Evolutionary conservation across 2,113 vertebrate species (phyloP).

Genomic region (Tonatia bakeri): DNA sequence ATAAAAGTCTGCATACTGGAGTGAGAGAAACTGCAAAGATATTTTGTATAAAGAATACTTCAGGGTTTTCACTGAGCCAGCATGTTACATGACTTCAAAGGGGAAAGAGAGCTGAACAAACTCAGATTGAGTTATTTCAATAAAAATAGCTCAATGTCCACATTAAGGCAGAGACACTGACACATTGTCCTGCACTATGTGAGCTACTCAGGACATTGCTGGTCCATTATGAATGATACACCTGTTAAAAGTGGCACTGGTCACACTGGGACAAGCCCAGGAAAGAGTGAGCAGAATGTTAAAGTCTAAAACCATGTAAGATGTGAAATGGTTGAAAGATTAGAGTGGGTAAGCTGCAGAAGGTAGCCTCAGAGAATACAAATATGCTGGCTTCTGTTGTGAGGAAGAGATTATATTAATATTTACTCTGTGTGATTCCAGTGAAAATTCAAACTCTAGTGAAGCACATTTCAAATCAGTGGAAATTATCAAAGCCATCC

Average conservation of each 20-base stretch:
- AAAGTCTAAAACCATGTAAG: neutral
- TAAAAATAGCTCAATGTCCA: neutral
- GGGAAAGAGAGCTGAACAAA: neutral
- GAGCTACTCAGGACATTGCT: neutral
- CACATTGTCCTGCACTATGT: neutral
- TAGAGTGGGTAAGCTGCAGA: neutral
- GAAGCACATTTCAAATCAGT: neutral
- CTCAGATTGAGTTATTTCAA: neutral
- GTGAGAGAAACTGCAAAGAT: neutral
- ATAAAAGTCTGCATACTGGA: neutral
- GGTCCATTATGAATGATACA: neutral
- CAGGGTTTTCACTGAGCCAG: neutral
- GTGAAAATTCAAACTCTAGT: neutral
- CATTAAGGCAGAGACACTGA: neutral
- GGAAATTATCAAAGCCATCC: neutral
- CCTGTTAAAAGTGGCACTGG: neutral
- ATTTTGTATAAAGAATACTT: conserved; percentile 2
- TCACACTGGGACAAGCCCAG: neutral
- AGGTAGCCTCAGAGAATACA: neutral
- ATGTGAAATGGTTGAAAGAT: neutral
- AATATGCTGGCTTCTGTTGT: neutral
- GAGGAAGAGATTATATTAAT: neutral
- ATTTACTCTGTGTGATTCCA: neutral
- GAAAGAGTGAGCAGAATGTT: neutral
- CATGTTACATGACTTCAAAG: neutral